These are phyloP conservation scores for Halcyon malimbica DNA, from an alignment of 2,113 vertebrate genomes.

Conservation along the genomic window DNA sequence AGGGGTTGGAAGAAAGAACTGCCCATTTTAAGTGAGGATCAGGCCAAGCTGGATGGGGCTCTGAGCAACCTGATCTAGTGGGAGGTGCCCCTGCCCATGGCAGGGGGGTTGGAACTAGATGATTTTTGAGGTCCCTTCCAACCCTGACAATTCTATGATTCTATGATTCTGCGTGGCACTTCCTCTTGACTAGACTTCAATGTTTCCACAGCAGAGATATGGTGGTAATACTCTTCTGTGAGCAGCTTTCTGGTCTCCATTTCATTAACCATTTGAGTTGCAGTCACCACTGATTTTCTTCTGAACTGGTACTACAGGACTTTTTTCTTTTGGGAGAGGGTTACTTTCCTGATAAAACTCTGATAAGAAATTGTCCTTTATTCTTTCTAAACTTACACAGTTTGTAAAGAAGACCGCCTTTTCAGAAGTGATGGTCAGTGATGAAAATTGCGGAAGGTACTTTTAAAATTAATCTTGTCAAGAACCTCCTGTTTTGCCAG, in stretches of 20 bases:
- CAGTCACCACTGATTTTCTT: background rate
- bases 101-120: too few relatives aligned
- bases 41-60: too few relatives aligned
- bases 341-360: background rate
- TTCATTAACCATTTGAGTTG: background rate
- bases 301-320: background rate
- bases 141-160: too few relatives aligned
- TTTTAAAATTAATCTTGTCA: background rate
- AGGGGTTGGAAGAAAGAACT: too few relatives aligned
- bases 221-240: background rate
- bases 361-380: background rate
- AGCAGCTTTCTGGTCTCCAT: background rate
- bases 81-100: too few relatives aligned
- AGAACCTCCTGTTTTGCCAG: background rate
- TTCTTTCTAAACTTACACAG: background rate
- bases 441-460: background rate
- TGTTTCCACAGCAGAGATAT: background rate
- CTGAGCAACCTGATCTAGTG: too few relatives aligned
- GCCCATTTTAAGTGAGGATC: too few relatives aligned
- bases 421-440: background rate
- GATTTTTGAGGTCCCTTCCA: too few relatives aligned
- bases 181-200: background rate
- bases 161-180: background rate
- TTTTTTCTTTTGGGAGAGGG: background rate
- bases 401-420: background rate